Evolutionary conservation across 2,888 invertebrate genomes (phyloP).

Genomic region (Parnassius mnemosyne): DNA sequence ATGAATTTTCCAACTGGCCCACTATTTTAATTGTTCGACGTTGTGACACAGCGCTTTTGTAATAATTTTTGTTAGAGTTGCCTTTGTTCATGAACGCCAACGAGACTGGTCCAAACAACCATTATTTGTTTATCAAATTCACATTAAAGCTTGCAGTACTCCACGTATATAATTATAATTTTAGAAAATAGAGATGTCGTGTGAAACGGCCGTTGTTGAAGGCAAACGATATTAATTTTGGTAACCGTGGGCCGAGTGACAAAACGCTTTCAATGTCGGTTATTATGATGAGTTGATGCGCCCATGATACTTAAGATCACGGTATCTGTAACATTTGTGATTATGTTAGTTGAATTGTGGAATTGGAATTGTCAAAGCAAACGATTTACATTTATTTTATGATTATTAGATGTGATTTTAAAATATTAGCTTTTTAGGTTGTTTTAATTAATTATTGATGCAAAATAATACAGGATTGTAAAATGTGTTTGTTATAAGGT

Average conservation of each 20-base stretch:
- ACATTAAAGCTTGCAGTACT: conserved; percentile 57
- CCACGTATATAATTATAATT: conserved; percentile 54
- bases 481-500: no score
- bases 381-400: no score
- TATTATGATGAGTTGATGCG: conserved; percentile 49
- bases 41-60: conserved; percentile 75
- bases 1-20: conserved; percentile 77
- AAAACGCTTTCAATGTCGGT: conserved; percentile 57
- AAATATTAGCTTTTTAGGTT: no score
- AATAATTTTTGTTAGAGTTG: conserved; percentile 71
- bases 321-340: conserved; percentile 4
- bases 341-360: neutral
- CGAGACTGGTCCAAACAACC: conserved; percentile 50
- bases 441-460: no score
- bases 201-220: conserved; percentile 66
- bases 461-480: no score
- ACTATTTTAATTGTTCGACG: conserved; percentile 75
- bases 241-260: conserved; percentile 50
- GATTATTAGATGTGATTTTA: no score
- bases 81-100: conserved; percentile 69
- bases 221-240: conserved; percentile 73
- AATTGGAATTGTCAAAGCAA: neutral
- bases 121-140: conserved; percentile 78
- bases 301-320: conserved; percentile 1
- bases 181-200: conserved; percentile 73